These are phyloP conservation scores for Clepsis dumicolana DNA, from an alignment of 2,888 invertebrate species.

Conservation along the genomic window DNA sequence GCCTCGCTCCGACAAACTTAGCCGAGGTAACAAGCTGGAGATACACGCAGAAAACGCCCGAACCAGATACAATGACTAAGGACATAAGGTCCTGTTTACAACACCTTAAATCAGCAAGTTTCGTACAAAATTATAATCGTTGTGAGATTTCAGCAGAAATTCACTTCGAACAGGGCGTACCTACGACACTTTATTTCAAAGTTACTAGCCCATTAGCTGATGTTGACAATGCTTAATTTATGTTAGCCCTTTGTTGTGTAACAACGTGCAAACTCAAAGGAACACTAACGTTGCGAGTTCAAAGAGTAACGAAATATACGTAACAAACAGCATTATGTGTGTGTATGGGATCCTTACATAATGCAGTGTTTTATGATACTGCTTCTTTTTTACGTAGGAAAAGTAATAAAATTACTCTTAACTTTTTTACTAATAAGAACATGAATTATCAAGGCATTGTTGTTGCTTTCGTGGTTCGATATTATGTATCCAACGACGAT, in stretches of 20 bases:
- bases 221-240: conserved; percentile 43
- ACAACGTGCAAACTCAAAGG: conserved; percentile 35
- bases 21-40: conserved; percentile 18
- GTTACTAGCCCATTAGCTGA: conserved; percentile 40
- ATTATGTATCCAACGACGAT: neutral
- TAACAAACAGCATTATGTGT: conserved; percentile 14
- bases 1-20: conserved; percentile 25
- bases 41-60: conserved; percentile 1
- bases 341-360: conserved; percentile 9
- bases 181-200: conserved; percentile 39
- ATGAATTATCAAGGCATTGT: neutral
- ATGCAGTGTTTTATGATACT: conserved; percentile 16
- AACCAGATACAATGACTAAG: conserved; percentile 6
- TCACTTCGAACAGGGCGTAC: conserved; percentile 12
- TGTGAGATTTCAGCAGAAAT: conserved; percentile 31
- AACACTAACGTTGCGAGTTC: conserved; percentile 34
- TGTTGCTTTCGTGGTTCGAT: neutral
- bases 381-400: neutral
- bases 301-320: conserved; percentile 33
- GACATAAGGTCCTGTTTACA: conserved; percentile 21
- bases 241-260: conserved; percentile 40
- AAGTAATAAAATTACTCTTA: conserved; percentile 5
- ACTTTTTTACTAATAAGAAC: neutral
- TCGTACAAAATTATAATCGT: conserved; percentile 13
- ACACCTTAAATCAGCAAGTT: conserved; percentile 16